Percentiles rank a stretch among this genome's conserved stretches.
These are phyloP conservation scores for Linyphia triangularis DNA, from an alignment of 2,888 invertebrate genomes.

Conservation along the genomic window DNA sequence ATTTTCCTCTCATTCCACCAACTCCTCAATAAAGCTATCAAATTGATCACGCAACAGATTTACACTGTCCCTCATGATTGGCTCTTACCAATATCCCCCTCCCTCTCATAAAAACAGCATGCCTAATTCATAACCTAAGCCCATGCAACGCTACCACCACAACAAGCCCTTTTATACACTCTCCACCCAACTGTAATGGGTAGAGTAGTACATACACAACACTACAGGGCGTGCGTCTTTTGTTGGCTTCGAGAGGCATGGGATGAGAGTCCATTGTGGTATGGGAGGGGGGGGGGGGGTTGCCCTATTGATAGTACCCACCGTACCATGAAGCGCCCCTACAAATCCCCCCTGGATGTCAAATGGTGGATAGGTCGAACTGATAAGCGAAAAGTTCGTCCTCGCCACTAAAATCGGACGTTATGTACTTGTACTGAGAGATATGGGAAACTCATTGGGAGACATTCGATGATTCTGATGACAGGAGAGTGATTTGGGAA, in stretches of 20 bases:
- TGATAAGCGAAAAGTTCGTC: conserved; percentile 50
- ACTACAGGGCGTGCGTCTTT: conserved; percentile 69
- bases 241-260: conserved; percentile 57
- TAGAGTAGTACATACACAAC: conserved; percentile 56
- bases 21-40: conserved; percentile 46
- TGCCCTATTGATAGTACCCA: conserved; percentile 61
- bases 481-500: conserved; percentile 32
- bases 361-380: conserved; percentile 42
- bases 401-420: neutral
- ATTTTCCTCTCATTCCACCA: neutral
- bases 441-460: conserved; percentile 26
- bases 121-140: conserved; percentile 51
- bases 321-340: conserved; percentile 50
- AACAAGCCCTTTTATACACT: conserved; percentile 21
- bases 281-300: conserved; percentile 36
- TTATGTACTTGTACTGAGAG: neutral
- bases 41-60: conserved; percentile 18
- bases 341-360: conserved; percentile 6
- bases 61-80: conserved; percentile 4
- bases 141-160: conserved; percentile 5
- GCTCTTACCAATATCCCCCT: conserved; percentile 42
- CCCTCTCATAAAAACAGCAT: conserved; percentile 5
- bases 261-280: conserved; percentile 43
- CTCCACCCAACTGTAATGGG: conserved; percentile 60
- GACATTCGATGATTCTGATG: conserved; percentile 45